phyloP scores from a whole-genome alignment of 2,888 invertebrate species.

The Latrodectus hesperus region DNA sequence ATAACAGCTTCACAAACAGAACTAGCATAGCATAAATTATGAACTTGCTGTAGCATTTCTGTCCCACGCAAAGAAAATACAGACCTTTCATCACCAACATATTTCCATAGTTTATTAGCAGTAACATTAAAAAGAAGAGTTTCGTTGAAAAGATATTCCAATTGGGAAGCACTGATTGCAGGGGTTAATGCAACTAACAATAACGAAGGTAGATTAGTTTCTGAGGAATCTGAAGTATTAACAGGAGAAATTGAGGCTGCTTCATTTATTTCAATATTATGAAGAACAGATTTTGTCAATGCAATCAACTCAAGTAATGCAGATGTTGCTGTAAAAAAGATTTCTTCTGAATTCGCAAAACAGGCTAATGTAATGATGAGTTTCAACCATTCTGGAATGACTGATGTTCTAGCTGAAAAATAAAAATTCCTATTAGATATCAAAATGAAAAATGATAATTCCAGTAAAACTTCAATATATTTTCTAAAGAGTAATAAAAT shows the following conservation, averaged over 20 bases:
- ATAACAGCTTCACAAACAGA: constrained; percentile 84
- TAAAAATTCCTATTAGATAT: neutral
- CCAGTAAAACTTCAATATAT: neutral
- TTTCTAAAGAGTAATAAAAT: neutral
- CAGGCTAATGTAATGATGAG: constrained; percentile 82
- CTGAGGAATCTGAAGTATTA: neutral
- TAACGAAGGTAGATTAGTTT: constrained; percentile 34
- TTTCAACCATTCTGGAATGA: constrained; percentile 83
- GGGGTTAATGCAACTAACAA: constrained; percentile 64
- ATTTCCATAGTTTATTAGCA: constrained; percentile 83
- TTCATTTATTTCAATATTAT: constrained; percentile 59
- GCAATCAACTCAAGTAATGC: constrained; percentile 84
- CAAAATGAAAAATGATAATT: neutral
- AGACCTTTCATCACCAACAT: constrained; percentile 79
- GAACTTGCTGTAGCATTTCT: constrained; percentile 85
- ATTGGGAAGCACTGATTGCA: constrained; percentile 52
- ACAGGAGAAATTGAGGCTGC: constrained; percentile 25
- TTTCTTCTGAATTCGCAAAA: constrained; percentile 78
- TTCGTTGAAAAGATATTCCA: constrained; percentile 60
- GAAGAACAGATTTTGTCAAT: constrained; percentile 73
- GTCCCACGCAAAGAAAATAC: constrained; percentile 80
- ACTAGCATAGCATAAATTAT: constrained; percentile 80
- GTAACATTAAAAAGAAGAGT: constrained; percentile 77
- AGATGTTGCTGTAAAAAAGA: constrained; percentile 80
- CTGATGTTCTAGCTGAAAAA: constrained; percentile 71